Evolutionary conservation across 2,888 invertebrate genomes (phyloP), one percentile per base, ranked within the genome.

Genomic region (Melanotus villosus): DNA sequence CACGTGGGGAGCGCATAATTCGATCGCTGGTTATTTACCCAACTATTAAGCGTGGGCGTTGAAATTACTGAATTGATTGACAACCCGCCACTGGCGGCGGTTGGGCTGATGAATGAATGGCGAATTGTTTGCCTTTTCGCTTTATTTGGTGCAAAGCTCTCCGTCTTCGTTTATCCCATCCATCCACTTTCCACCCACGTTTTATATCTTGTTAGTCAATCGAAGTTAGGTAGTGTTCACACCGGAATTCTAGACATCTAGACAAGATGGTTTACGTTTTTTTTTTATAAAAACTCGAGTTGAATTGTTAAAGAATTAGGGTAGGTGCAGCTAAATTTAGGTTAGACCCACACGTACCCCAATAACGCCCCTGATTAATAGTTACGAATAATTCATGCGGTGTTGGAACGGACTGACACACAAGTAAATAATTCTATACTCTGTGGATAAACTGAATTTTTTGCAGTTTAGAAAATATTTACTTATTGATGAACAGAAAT

Each of bases 41-140:
- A 14, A 4, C 47, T 43, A 45, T 14, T 10, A 36, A 21, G 56
- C 43, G 57, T 58, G 45, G 65, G 58, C 18, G 50, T 45, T 23
- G 16, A 64, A 56, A 64, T 64, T 64, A 43, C 56, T 14, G 23
- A 47, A 52, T 41, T 65, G 65, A 65, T 58, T 65, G 65, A 65
- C 56, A 43, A 36, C 21, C 54, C 57, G 32, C 34, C 57, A 38
- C 57, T 45, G 56, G 43, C 21, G 57, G 34, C 38, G 57, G 58
- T 32, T 21, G 21, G 14, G 19, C 23, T 58, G 56, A 58, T 50
- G 50, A 50, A 62, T 65, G 65, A 58, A 58, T 65, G 65, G 57
- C 21, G 47, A 45, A 58, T 58, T 65, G 47, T 65, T 58, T 58
- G 26, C 50, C 19, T 30, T 50, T 47, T 47, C 47, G 56, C 65